Conservation (phyloP, 2,888 invertebrate genomes). For the Parnassius orleans region DNA sequence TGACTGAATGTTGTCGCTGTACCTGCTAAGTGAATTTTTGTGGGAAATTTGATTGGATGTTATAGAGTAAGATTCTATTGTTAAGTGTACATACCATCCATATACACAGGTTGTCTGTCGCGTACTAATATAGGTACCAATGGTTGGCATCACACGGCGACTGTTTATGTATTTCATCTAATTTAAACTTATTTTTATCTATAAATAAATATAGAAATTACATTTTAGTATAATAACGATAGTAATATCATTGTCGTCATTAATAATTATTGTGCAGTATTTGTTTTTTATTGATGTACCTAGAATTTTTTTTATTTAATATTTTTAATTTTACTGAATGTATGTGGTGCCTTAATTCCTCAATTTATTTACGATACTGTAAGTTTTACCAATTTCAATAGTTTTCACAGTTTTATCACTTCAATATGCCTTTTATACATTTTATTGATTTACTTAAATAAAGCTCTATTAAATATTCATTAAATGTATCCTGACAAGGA, state of each 20-base stretch:
- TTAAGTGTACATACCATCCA: slow-evolving; percentile 36
- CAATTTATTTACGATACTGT: slow-evolving; percentile 39
- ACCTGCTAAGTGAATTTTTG: slow-evolving; percentile 50
- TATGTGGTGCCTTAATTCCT: slow-evolving; percentile 76
- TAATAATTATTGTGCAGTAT: slow-evolving; percentile 61
- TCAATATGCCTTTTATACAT: slow-evolving; percentile 1
- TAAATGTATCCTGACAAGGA: not conserved
- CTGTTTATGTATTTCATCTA: slow-evolving; percentile 40
- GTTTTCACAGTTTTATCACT: slow-evolving; percentile 24
- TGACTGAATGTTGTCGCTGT: slow-evolving; percentile 71
- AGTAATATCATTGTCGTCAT: slow-evolving; percentile 49
- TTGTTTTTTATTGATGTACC: slow-evolving; percentile 63
- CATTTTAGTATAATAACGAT: slow-evolving; percentile 37
- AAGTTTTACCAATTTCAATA: slow-evolving; percentile 28
- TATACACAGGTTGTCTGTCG: slow-evolving; percentile 11
- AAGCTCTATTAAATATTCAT: slow-evolving; percentile 2
- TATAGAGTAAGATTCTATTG: slow-evolving; percentile 36
- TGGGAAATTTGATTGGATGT: slow-evolving; percentile 46
- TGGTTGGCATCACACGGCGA: slow-evolving; percentile 55
- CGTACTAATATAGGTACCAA: slow-evolving; percentile 18
- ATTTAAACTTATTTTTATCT: slow-evolving; percentile 39
- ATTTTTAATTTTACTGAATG: slow-evolving; percentile 55
- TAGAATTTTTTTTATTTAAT: slow-evolving; percentile 52
- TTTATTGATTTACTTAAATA: slow-evolving; percentile 13
- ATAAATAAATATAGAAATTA: slow-evolving; percentile 37